phyloP scores from a whole-genome alignment of 2,888 invertebrate species.

The Tetragonula carbonaria region DNA sequence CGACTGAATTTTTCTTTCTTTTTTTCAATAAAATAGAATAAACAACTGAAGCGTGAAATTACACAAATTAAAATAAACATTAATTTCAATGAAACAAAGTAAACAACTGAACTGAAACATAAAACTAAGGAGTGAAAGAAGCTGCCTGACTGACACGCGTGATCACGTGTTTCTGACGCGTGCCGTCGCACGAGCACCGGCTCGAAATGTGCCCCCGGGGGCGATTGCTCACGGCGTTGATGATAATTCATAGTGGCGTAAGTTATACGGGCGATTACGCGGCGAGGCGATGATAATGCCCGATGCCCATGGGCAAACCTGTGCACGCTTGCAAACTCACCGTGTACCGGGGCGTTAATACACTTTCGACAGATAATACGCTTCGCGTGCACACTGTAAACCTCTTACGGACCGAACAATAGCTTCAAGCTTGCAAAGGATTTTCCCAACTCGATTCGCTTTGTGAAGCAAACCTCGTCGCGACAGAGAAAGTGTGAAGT shows the following conservation, averaged over 20 bases:
- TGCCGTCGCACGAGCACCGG: constrained; percentile 38
- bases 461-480: background rate
- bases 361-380: background rate
- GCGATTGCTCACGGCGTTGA: constrained; percentile 50
- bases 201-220: constrained; percentile 29
- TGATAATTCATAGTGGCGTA: constrained; percentile 76
- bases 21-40: too few relatives aligned
- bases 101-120: too few relatives aligned
- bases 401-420: background rate
- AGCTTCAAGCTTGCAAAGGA: too few relatives aligned
- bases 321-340: constrained; percentile 40
- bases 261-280: constrained; percentile 74
- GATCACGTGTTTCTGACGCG: constrained; percentile 42
- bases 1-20: too few relatives aligned
- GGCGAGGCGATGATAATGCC: constrained; percentile 73
- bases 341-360: background rate
- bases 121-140: too few relatives aligned
- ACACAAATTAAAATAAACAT: too few relatives aligned
- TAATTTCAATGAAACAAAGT: too few relatives aligned
- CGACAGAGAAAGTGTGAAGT: background rate
- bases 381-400: background rate
- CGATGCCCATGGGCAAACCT: constrained; percentile 42
- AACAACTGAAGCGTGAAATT: too few relatives aligned
- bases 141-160: constrained; percentile 4
- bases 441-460: background rate